These are phyloP conservation scores for Erethizon dorsatum DNA, from an alignment of 2,797 vertebrate species.

Conservation along the genomic window DNA sequence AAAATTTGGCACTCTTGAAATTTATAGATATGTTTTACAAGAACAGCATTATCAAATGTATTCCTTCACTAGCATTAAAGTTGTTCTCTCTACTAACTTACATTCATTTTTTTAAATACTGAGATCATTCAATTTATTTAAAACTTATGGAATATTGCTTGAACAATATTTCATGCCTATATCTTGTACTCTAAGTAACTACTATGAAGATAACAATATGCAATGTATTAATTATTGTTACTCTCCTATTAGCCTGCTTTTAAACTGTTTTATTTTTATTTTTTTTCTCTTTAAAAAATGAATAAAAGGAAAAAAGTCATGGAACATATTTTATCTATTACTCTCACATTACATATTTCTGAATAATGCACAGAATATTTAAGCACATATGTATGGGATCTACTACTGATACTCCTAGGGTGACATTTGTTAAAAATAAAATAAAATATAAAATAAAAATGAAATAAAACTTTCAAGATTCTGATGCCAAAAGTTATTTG, in stretches of 20 bases:
- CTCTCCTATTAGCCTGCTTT: not conserved
- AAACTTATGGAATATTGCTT: not conserved
- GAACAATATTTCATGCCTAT: not conserved
- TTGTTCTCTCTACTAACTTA: not conserved
- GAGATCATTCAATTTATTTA: not conserved
- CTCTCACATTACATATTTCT: not conserved
- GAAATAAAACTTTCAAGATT: not conserved
- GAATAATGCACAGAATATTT: not conserved
- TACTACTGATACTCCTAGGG: not conserved
- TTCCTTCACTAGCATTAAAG: not conserved
- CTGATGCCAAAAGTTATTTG: not conserved
- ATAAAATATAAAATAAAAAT: not conserved
- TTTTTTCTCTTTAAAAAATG: not conserved
- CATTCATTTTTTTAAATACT: not conserved
- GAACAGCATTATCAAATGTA: not conserved
- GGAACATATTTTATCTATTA: not conserved
- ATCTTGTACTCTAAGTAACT: not conserved
- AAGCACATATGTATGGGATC: not conserved
- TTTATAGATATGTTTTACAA: not conserved
- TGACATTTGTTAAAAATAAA: not conserved
- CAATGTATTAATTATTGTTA: not conserved
- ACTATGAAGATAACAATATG: not conserved
- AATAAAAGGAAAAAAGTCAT: not conserved
- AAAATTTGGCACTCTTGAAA: not conserved
- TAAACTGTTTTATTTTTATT: not conserved